Base-by-base conservation (phyloP, 2,797 vertebrate species). In the Dallia pectoralis region DNA sequence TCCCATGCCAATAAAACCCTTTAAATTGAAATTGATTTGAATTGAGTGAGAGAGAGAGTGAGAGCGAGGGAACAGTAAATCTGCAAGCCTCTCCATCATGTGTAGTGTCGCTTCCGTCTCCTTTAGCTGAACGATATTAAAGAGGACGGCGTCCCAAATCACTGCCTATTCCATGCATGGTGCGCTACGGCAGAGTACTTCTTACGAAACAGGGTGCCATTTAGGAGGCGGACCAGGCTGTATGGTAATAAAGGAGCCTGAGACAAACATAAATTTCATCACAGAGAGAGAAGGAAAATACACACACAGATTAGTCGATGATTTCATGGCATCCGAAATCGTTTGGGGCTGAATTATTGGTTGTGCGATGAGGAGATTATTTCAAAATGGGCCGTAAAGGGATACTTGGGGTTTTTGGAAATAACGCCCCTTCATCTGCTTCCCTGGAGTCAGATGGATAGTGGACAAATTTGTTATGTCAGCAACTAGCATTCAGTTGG, bases 61-160 rank as follows among this genome's bases (percentile, higher is more conserved):
- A 30, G 59, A 29, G 25, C 4, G 61, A 18, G 62, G 33, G 63
- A 65, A 32, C 88, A 78, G 84, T 88, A 91, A 88, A 91, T 89
- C 87, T 77, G 77, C 82, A 66, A 82, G 84, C 75, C 87, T 71
- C 74, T 92, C 89, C 82, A 88, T 92, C 90, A 87, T 87, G 73
- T 87, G 85, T 82, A 87, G 87, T 84, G 85, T 82, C 81, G 80
- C 79, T 70, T 80, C 77, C 79, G 84, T 85, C 87, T 89, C 82
- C 68, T 85, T 76, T 87, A 87, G 85, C 88, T 88, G 87, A 89
- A 82, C 88, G 85, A 88, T 89, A 91, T 91, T 89, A 89, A 11
- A 91, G 87, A 56, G 11, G 22, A 12, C 1, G 6, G 22, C 2
- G 22, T 56, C n/a, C 51, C 49, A 51, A 51, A 51, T 51, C 4